phyloP scores from a whole-genome alignment of 2,797 vertebrate species.

The Orientallactaga sibirica region DNA sequence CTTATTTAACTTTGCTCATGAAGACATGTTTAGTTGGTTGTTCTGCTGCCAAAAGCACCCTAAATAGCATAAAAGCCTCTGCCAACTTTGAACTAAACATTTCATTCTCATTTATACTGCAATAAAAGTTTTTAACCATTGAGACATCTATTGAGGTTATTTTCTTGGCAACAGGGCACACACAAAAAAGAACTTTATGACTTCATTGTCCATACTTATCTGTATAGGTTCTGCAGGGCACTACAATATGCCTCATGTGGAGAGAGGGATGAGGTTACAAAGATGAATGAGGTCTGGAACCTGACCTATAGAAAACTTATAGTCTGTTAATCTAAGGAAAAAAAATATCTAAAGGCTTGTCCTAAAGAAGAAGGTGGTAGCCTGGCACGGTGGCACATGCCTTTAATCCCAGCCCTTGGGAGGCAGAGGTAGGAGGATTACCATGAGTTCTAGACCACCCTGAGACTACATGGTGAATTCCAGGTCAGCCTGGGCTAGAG shows the following conservation, averaged over 20 bases:
- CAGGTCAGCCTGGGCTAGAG: too few species aligned
- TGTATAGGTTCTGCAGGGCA: constrained; percentile 26
- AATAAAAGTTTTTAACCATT: constrained; percentile 33
- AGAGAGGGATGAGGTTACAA: constrained; percentile 27
- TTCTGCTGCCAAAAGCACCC: constrained; percentile 53
- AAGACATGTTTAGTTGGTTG: constrained; percentile 55
- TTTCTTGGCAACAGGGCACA: constrained; percentile 32
- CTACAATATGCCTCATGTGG: constrained; percentile 34
- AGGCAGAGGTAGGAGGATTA: too few species aligned
- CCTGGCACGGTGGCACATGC: too few species aligned
- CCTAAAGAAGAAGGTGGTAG: constrained; percentile 76
- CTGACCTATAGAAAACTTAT: constrained; percentile 69
- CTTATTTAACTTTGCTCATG: background rate
- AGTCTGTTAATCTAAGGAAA: constrained; percentile 76
- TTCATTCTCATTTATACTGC: constrained; percentile 45
- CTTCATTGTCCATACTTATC: constrained; percentile 21
- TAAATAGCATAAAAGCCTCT: constrained; percentile 23
- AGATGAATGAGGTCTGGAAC: constrained; percentile 74
- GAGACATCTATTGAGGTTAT: background rate
- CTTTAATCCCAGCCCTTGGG: too few species aligned
- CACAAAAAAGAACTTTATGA: background rate
- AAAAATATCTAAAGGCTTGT: constrained; percentile 73
- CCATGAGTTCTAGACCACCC: too few species aligned
- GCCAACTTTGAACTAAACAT: constrained; percentile 42
- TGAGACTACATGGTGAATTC: too few species aligned